Conservation (phyloP, 2,888 invertebrate genomes). For the Cylindroiulus punctatus region DNA sequence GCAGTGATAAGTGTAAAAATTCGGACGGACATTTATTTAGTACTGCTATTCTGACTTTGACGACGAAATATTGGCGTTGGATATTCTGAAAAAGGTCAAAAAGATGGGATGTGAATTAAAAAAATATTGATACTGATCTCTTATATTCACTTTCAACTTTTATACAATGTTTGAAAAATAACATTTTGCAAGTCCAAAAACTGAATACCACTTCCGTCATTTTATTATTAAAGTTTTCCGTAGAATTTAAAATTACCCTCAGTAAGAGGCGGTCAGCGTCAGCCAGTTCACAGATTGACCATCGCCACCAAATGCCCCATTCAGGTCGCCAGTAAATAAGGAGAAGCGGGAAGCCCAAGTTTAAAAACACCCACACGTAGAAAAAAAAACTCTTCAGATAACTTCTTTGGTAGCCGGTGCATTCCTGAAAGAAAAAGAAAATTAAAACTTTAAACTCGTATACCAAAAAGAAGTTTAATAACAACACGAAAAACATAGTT, state of each 20-base stretch:
- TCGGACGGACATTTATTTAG: constrained; percentile 47
- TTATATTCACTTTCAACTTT: too few species aligned
- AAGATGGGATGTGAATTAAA: not conserved
- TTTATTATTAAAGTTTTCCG: too few species aligned
- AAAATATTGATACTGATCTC: too few species aligned
- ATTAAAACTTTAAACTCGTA: not conserved
- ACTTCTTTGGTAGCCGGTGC: constrained; percentile 56
- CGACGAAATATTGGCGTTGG: constrained; percentile 39
- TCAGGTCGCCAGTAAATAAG: constrained; percentile 57
- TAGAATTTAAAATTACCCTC: constrained; percentile 54
- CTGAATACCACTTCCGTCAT: too few species aligned
- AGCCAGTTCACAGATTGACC: constrained; percentile 50
- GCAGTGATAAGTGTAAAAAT: constrained; percentile 22
- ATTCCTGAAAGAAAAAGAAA: constrained; percentile 31
- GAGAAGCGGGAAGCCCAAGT: constrained; percentile 56
- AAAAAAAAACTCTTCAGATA: constrained; percentile 49
- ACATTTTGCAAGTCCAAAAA: not conserved
- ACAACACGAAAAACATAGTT: too few species aligned
- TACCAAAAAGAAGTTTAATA: too few species aligned
- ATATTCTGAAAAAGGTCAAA: not conserved
- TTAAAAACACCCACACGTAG: constrained; percentile 51
- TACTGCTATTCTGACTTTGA: constrained; percentile 41
- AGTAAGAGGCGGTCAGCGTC: constrained; percentile 53
- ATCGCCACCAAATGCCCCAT: constrained; percentile 55
- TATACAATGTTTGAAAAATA: not conserved